phyloP scores from a whole-genome alignment of 2,113 vertebrate genomes.

The Drymodes brunneopygia region DNA sequence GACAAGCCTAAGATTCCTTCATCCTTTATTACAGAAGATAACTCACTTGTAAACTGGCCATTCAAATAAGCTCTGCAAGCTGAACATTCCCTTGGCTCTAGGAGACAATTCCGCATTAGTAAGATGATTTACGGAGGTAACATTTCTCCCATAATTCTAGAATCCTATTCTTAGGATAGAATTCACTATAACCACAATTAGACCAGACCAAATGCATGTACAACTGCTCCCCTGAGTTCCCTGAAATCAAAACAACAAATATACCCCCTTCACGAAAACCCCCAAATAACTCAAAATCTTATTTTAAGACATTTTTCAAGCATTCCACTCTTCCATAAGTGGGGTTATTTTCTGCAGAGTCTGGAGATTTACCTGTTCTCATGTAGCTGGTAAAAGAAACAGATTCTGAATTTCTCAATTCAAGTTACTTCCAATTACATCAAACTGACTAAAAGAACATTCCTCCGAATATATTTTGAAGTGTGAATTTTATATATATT shows the following conservation, averaged over 20 bases:
- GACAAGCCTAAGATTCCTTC: background rate
- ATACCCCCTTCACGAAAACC: background rate
- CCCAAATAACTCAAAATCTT: background rate
- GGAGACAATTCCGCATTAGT: background rate
- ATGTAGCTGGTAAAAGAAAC: background rate
- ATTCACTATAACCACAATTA: background rate
- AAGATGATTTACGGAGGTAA: background rate
- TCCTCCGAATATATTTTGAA: background rate
- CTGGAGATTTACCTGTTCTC: background rate
- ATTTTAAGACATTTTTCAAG: background rate
- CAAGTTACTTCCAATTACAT: background rate
- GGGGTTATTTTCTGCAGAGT: background rate
- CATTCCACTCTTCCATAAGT: background rate
- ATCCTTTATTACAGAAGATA: background rate
- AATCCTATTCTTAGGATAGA: background rate
- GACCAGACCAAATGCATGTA: background rate
- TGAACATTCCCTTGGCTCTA: background rate
- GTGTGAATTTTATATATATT: background rate
- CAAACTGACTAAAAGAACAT: background rate
- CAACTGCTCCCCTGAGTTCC: background rate
- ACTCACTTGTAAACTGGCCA: background rate
- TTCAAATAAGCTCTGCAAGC: background rate
- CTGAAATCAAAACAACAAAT: background rate
- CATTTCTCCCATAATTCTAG: background rate
- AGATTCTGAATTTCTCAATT: background rate